Percentiles rank a stretch among this genome's conserved stretches.
Conservation (phyloP, 2,797 vertebrate genomes). For the Anniella stebbinsi region DNA sequence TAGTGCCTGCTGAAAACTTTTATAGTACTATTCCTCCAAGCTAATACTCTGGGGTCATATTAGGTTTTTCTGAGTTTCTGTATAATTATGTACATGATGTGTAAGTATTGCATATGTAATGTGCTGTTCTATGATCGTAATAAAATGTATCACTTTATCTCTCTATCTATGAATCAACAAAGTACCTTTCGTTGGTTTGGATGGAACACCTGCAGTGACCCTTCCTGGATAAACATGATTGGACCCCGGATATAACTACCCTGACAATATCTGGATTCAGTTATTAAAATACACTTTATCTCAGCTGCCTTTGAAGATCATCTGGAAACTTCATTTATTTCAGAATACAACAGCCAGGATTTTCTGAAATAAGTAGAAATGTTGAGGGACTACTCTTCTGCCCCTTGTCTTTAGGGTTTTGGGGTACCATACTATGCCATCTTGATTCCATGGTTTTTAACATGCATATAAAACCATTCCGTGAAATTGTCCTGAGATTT, state of each 20-base stretch:
- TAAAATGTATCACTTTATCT: no score
- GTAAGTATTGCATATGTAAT: no score
- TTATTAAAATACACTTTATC: not conserved
- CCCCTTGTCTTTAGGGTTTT: not conserved
- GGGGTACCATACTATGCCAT: not conserved
- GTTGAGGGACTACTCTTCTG: not conserved
- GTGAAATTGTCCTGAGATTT: not conserved
- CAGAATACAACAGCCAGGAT: not conserved
- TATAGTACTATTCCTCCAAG: no score
- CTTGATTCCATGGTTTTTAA: not conserved
- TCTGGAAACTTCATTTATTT: not conserved
- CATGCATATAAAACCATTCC: not conserved
- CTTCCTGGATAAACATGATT: not conserved
- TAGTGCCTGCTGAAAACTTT: no score
- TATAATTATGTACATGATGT: no score
- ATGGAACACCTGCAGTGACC: not conserved
- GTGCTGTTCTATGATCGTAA: no score
- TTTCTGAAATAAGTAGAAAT: no score
- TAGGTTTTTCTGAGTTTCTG: no score
- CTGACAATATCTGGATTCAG: not conserved
- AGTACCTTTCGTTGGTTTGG: not conserved
- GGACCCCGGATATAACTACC: not conserved
- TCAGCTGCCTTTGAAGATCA: not conserved
- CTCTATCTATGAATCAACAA: not conserved
- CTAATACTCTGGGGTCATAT: no score